Base-by-base conservation (phyloP, 2,113 vertebrate species). In the Limanda limanda region DNA sequence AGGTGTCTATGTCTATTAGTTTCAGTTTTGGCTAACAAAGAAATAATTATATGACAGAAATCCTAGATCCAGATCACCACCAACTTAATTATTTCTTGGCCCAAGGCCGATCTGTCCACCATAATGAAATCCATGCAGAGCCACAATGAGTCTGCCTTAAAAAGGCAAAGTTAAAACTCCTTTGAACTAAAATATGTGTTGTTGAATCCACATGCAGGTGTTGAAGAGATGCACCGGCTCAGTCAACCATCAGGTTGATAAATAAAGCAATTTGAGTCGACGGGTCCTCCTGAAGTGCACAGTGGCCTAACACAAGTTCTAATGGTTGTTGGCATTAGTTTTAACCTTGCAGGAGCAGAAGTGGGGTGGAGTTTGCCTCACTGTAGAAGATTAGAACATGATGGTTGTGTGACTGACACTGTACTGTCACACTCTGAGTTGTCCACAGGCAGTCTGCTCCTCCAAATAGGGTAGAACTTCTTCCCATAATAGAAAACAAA, bases 21-120 rank as follows among this genome's bases (percentile, higher is more conserved):
- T 78, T 74, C 71, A 70, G 55, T 71, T 75, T 64, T 72, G 71
- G 61, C 56, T n/a, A 56, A 79, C 77, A 81, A 81, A 82, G 75
- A 76, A 82, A 79, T 72, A 61, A 86, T 88, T 71, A 74, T 76
- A 74, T 25, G 55, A 78, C 85, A 72, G n/a, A 63, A 84, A 58
- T 85, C 87, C 82, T 78, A 82, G 85, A 85, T 68, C 47, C 73
- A 76, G 66, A 40, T 40, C 37, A 40, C 7, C 37, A 10, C 37
- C 37, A 40, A 83, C 75, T 87, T 63, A 77, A 89, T 87, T 65
- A 71, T 76, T 64, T 67, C 68, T 83, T 83, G 78, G 86, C 79
- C 21, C 6, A 1, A 3, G 76, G 54, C 74, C 21, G 14, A 67
- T 84, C n/a, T 59, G 72, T 66, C 66, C 54, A 21, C 52, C 57